These are phyloP conservation scores for Auanema freiburgensis DNA, from an alignment of 2,888 invertebrate species.

Conservation along the genomic window DNA sequence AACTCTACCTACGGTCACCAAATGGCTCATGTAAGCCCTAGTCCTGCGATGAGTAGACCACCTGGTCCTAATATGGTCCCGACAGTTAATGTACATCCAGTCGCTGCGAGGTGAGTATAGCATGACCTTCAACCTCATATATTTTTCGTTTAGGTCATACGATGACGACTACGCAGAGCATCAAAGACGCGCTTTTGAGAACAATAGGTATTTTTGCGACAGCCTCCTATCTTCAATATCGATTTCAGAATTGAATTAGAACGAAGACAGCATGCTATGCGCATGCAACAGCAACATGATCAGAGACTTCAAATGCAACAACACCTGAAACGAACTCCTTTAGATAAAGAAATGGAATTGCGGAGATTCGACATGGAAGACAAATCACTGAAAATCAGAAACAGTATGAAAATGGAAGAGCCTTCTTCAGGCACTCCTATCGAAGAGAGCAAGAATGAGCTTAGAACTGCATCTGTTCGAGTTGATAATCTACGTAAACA, in stretches of 20 bases:
- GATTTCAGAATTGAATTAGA: constrained; percentile 22
- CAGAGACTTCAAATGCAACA: constrained; percentile 1
- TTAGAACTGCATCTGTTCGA: constrained; percentile 87
- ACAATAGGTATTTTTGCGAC: constrained; percentile 28
- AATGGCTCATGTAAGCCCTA: constrained; percentile 7
- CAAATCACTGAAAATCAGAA: constrained; percentile 27
- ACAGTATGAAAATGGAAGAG: constrained; percentile 27
- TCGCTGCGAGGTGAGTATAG: constrained; percentile 26
- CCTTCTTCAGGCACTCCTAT: constrained; percentile 26
- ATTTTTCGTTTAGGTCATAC: constrained; percentile 36
- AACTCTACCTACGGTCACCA: not conserved
- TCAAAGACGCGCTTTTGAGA: constrained; percentile 50
- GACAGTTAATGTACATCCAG: constrained; percentile 43
- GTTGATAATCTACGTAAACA: constrained; percentile 84
- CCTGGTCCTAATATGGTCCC: constrained; percentile 24
- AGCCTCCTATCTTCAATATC: not conserved
- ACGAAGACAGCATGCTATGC: constrained; percentile 12
- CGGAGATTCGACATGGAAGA: constrained; percentile 19
- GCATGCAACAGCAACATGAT: constrained; percentile 11
- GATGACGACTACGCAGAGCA: constrained; percentile 47
- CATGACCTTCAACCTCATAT: too few relatives aligned
- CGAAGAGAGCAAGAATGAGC: constrained; percentile 31
- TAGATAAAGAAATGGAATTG: constrained; percentile 54
- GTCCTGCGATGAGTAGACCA: constrained; percentile 6
- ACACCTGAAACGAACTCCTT: constrained; percentile 6